phyloP scores from a whole-genome alignment of 2,888 invertebrate genomes.

The Drosophila mimetica region DNA sequence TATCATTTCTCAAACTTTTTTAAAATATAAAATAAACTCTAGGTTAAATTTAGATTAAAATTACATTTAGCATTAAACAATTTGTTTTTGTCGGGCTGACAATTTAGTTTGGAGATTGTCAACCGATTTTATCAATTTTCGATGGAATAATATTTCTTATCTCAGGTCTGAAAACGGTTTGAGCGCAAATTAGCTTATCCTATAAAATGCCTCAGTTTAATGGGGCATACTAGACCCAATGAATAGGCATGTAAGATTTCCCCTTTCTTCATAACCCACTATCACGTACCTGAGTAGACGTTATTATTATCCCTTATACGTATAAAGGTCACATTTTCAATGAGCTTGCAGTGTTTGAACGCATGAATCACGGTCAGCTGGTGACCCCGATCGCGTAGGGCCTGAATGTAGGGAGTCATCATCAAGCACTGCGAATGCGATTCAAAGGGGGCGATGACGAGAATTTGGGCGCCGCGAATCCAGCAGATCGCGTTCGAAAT shows the following conservation, averaged over 20 bases:
- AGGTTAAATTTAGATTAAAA: too few species aligned
- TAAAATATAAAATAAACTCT: too few species aligned
- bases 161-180: background rate
- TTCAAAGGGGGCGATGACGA: constrained; percentile 66
- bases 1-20: too few species aligned
- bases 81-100: too few species aligned
- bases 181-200: background rate
- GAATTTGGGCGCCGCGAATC: constrained; percentile 42
- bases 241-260: background rate
- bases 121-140: background rate
- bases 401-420: constrained; percentile 70
- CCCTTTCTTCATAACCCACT: background rate
- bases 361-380: constrained; percentile 81
- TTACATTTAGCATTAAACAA: too few species aligned
- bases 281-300: constrained; percentile 23
- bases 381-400: constrained; percentile 81
- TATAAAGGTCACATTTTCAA: constrained; percentile 40
- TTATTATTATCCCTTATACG: constrained; percentile 27
- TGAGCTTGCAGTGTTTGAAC: constrained; percentile 55
- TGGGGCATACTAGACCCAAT: background rate
- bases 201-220: background rate
- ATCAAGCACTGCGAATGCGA: constrained; percentile 72
- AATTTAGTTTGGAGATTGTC: background rate
- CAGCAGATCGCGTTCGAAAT: constrained; percentile 4
- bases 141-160: background rate